Percentiles rank a stretch among this genome's conserved stretches.
phyloP scores from a whole-genome alignment of 2,113 vertebrate species.

The Spizaetus ornatus region DNA sequence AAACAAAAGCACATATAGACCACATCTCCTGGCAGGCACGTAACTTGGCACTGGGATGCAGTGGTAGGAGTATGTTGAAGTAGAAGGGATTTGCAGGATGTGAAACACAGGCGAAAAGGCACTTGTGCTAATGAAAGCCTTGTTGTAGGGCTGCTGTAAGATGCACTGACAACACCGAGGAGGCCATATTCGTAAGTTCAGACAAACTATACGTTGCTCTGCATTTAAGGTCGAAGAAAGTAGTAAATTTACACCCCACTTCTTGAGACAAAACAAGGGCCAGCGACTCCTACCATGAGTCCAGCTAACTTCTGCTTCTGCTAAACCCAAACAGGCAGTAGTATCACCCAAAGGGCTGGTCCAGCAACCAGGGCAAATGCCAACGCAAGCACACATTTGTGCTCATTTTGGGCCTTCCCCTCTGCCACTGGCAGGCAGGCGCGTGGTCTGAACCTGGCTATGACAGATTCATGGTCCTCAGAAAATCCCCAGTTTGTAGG shows the following conservation, averaged over 20 bases:
- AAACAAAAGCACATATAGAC: not conserved
- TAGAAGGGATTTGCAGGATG: not conserved
- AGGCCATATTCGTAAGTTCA: not conserved
- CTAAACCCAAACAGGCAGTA: not conserved
- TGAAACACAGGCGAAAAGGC: not conserved
- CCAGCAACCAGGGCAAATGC: not conserved
- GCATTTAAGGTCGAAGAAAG: not conserved
- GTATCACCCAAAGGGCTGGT: not conserved
- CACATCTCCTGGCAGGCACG: not conserved
- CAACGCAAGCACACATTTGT: not conserved
- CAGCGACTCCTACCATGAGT: accelerated
- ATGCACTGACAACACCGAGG: not conserved
- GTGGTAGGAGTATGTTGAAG: not conserved
- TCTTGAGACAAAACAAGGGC: not conserved
- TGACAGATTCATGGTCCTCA: not conserved
- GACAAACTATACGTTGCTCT: not conserved
- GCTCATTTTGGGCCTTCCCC: not conserved
- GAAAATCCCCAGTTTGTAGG: not conserved
- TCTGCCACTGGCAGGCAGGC: accelerated
- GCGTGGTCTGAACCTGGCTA: not conserved
- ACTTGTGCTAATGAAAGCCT: not conserved
- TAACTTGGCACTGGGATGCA: not conserved
- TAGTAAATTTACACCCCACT: not conserved
- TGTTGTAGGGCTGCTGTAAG: not conserved
- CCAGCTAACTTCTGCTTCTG: not conserved